phyloP scores from a whole-genome alignment of 2,797 vertebrate species.

The Macropus fuliginosus region DNA sequence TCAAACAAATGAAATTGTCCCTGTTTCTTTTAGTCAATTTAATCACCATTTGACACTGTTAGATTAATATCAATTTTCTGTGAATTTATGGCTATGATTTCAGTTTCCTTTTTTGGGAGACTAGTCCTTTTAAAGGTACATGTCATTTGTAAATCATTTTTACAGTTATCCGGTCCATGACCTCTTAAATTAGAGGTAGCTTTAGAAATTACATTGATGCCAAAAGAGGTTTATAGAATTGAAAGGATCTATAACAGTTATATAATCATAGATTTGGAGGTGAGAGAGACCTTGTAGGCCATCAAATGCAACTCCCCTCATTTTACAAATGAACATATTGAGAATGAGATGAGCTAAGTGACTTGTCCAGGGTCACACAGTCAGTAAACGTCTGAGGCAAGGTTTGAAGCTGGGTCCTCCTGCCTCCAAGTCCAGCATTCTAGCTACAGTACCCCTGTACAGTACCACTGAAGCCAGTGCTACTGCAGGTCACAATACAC shows the following conservation, averaged over 20 bases:
- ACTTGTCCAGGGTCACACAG: neutral
- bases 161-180: neutral
- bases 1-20: constrained; percentile 23
- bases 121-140: neutral
- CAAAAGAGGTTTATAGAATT: neutral
- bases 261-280: neutral
- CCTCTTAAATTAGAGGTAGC: neutral
- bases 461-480: neutral
- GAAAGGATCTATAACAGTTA: neutral
- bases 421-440: neutral
- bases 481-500: neutral
- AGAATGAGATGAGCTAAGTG: neutral
- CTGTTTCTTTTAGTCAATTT: neutral
- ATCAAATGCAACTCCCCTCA: neutral
- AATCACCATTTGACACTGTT: constrained; percentile 2
- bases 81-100: neutral
- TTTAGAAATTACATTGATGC: constrained; percentile 6
- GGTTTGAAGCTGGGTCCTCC: neutral
- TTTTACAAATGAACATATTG: neutral
- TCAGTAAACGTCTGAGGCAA: neutral
- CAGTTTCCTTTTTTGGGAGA: neutral
- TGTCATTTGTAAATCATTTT: neutral
- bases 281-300: neutral
- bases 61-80: neutral
- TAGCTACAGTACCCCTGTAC: neutral